phyloP scores from a whole-genome alignment of 2,113 vertebrate species.

The Dissostichus mawsoni region DNA sequence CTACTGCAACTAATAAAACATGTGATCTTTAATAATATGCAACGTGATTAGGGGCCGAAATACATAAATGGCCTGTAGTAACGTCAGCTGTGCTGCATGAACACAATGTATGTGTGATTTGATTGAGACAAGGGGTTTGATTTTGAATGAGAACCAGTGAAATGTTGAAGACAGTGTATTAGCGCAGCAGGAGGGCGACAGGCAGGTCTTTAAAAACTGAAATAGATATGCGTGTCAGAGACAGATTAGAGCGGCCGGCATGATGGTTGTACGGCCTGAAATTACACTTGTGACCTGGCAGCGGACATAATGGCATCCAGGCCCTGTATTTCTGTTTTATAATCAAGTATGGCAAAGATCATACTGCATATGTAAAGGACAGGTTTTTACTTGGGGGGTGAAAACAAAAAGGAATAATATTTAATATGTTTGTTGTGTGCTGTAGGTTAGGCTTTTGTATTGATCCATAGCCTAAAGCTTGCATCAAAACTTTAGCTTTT shows the following conservation, averaged over 20 bases:
- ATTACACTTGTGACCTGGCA: conserved; percentile 17
- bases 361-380: background rate
- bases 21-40: conserved; percentile 27
- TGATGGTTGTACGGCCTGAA: conserved; percentile 1
- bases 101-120: conserved; percentile 3
- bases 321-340: conserved; percentile 9
- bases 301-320: background rate
- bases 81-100: conserved; percentile 8
- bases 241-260: background rate
- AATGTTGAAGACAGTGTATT: conserved; percentile 30
- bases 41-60: conserved; percentile 9
- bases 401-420: background rate
- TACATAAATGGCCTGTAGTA: conserved; percentile 12
- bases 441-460: background rate
- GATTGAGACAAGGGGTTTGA: conserved; percentile 38
- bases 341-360: background rate
- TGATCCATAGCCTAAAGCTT: background rate
- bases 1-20: conserved; percentile 14
- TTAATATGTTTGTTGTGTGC: background rate
- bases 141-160: conserved; percentile 29
- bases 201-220: conserved; percentile 14
- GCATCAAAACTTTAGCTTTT: background rate
- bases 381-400: background rate
- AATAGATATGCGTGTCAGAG: conserved; percentile 11
- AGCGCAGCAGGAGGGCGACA: background rate